These are phyloP conservation scores for Rhinoptilus africanus DNA, from an alignment of 2,113 vertebrate genomes.

Conservation along the genomic window DNA sequence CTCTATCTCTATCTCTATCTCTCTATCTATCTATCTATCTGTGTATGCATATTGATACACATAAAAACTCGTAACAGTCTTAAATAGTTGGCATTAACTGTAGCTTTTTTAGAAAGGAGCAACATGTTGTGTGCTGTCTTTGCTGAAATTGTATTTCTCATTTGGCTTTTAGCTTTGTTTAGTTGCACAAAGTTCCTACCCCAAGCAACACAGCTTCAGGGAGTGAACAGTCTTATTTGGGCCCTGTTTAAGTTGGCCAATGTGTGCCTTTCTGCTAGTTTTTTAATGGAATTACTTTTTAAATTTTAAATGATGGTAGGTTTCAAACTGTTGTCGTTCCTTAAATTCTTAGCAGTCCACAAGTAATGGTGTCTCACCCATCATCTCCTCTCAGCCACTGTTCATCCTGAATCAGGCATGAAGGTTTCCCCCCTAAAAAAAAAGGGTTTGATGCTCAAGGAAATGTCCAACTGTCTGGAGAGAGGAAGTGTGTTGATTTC, in stretches of 20 bases:
- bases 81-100: background rate
- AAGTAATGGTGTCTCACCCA: background rate
- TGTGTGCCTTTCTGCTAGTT: rapidly evolving
- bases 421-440: background rate
- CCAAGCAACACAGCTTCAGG: background rate
- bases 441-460: background rate
- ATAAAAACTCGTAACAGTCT: background rate
- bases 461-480: background rate
- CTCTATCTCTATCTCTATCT: too few relatives aligned
- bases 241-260: background rate
- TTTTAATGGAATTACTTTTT: background rate
- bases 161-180: background rate
- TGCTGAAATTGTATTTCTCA: background rate
- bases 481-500: background rate
- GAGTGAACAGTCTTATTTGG: background rate
- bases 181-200: background rate
- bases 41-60: background rate
- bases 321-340: background rate
- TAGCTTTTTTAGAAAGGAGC: background rate
- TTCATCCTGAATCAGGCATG: background rate
- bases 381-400: background rate
- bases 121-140: rapidly evolving
- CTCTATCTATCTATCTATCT: background rate
- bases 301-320: background rate
- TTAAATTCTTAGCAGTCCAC: background rate